phyloP scores from a whole-genome alignment of 2,888 invertebrate genomes.

The Gisinianus flammeolus region DNA sequence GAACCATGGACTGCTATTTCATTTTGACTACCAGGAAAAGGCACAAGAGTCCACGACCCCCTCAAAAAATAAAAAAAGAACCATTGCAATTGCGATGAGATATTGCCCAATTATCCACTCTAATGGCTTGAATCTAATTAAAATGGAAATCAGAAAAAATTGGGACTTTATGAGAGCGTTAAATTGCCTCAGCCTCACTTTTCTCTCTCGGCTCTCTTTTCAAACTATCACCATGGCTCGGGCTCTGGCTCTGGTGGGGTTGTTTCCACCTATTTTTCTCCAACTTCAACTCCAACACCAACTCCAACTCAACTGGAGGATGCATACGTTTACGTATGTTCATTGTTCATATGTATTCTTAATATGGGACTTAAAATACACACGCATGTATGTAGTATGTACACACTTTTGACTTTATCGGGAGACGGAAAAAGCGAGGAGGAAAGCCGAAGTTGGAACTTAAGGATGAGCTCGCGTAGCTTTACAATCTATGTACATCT shows the following conservation, averaged over 20 bases:
- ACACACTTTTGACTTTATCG: no score
- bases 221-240: not conserved
- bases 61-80: not conserved
- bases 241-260: no score
- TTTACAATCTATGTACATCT: no score
- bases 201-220: slow-evolving; percentile 10
- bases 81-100: slow-evolving; percentile 44
- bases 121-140: slow-evolving; percentile 55
- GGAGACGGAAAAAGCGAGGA: not conserved
- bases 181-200: slow-evolving; percentile 38
- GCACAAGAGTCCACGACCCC: not conserved
- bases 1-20: slow-evolving; percentile 14
- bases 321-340: no score
- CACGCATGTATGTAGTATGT: not conserved
- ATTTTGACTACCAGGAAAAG: not conserved
- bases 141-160: slow-evolving; percentile 55
- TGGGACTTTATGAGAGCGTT: slow-evolving; percentile 49
- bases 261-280: not conserved
- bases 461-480: no score
- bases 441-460: not conserved
- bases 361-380: no score
- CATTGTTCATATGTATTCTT: no score
- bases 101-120: slow-evolving; percentile 52
- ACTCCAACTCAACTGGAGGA: no score
- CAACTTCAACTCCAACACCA: no score